Conservation (phyloP, 2,113 vertebrate genomes). For the Hemiscyllium ocellatum region DNA sequence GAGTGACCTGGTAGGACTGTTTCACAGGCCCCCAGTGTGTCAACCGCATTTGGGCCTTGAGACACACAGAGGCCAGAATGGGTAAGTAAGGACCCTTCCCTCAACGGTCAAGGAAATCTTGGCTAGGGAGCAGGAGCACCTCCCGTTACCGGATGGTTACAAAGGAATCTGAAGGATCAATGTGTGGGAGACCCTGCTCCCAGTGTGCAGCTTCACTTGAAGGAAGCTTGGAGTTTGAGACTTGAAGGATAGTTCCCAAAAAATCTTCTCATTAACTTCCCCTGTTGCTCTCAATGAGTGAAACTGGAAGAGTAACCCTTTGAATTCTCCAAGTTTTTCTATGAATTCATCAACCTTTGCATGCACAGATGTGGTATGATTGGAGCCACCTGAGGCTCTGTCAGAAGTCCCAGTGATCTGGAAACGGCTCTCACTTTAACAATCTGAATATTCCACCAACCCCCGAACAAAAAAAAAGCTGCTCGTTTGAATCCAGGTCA, state of each 20-base stretch:
- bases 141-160: not conserved
- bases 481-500: not conserved
- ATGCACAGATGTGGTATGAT: not conserved
- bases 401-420: not conserved
- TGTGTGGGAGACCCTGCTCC: not conserved
- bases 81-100: no score
- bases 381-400: not conserved
- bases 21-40: no score
- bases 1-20: no score
- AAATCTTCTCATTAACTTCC: not conserved
- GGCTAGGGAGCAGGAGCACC: not conserved
- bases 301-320: not conserved
- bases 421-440: not conserved
- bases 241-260: not conserved
- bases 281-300: not conserved
- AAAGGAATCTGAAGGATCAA: not conserved
- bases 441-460: no score
- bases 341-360: not conserved
- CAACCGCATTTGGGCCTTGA: no score
- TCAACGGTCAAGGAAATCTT: not conserved
- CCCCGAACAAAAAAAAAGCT: no score
- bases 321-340: not conserved
- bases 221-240: not conserved
- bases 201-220: not conserved
- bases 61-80: no score